A percentile compares a stretch with the other conserved stretches of the same genome.
Evolutionary conservation across 2,113 vertebrate species (phyloP).

Genomic region (Dolichotis patagonum): DNA sequence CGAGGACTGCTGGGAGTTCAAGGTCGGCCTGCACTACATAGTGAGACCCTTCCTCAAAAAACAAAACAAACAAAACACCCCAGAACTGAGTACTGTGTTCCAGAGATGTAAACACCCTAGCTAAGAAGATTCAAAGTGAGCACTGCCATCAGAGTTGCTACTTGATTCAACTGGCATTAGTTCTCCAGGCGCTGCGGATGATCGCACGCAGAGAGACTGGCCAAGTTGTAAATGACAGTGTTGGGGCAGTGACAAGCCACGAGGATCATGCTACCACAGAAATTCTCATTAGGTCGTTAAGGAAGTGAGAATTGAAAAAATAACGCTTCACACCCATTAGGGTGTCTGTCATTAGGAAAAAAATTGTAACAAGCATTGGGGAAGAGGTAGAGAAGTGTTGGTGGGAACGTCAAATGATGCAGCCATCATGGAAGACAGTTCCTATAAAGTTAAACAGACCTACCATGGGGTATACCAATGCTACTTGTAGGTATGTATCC

Average conservation of each 20-base stretch:
- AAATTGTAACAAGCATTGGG: neutral
- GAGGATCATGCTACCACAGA: neutral
- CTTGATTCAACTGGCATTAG: neutral
- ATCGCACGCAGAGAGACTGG: neutral
- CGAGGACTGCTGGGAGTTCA: neutral
- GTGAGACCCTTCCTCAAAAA: neutral
- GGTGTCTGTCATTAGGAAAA: neutral
- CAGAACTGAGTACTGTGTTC: neutral
- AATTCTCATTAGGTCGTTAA: neutral
- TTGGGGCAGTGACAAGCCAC: neutral
- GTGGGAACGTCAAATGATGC: neutral
- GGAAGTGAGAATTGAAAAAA: neutral
- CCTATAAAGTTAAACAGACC: neutral
- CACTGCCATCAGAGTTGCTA: neutral
- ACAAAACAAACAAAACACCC: neutral
- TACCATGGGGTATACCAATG: neutral
- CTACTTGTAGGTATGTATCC: neutral
- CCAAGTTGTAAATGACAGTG: neutral
- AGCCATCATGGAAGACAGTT: neutral
- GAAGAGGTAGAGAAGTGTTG: neutral
- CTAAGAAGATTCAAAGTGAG: neutral
- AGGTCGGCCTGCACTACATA: neutral
- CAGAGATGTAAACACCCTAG: neutral
- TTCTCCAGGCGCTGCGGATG: neutral
- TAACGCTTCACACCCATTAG: neutral